A percentile compares a stretch with the other conserved stretches of the same genome.
These are phyloP conservation scores for Arrhamphus sclerolepis DNA, from an alignment of 2,797 vertebrate genomes.

Conservation along the genomic window DNA sequence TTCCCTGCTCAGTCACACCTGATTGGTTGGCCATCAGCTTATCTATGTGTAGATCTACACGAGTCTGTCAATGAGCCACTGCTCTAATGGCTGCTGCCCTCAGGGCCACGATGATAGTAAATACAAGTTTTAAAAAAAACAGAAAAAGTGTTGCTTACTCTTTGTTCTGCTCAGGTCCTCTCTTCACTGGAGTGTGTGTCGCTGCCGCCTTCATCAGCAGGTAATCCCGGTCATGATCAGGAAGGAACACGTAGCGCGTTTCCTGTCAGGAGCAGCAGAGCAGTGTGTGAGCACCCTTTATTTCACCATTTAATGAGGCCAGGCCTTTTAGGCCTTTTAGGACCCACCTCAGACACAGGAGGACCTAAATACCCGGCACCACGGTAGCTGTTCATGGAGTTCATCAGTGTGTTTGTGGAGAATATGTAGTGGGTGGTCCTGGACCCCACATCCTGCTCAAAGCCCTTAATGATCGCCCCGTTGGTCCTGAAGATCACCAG, in stretches of 20 bases:
- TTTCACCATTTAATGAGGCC: rapidly evolving
- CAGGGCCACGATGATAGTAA: too few relatives aligned
- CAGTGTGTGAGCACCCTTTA: rapidly evolving
- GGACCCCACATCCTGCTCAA: constrained; percentile 82
- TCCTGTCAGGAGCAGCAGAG: constrained; percentile 69
- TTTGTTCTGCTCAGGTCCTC: constrained; percentile 60
- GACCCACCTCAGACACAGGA: constrained; percentile 58
- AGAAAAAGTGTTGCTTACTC: constrained; percentile 33
- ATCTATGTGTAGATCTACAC: too few relatives aligned
- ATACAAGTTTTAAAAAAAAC: too few relatives aligned
- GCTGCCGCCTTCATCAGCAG: constrained; percentile 80
- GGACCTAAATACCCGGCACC: constrained; percentile 64
- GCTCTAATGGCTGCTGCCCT: too few relatives aligned
- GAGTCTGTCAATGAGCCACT: too few relatives aligned
- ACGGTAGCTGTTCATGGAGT: constrained; percentile 78
- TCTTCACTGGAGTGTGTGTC: constrained; percentile 51
- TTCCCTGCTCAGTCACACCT: too few relatives aligned
- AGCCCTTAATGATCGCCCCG: constrained; percentile 78
- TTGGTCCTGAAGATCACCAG: constrained; percentile 75
- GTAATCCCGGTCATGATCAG: constrained; percentile 85
- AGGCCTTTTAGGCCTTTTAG: rapidly evolving
- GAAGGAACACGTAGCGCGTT: constrained; percentile 82
- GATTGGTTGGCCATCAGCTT: too few relatives aligned
- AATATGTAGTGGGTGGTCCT: constrained; percentile 86
- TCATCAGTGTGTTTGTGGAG: constrained; percentile 85